Evolutionary conservation across 2,888 invertebrate species (phyloP).

Genomic region (Drosophila melanosoma): DNA sequence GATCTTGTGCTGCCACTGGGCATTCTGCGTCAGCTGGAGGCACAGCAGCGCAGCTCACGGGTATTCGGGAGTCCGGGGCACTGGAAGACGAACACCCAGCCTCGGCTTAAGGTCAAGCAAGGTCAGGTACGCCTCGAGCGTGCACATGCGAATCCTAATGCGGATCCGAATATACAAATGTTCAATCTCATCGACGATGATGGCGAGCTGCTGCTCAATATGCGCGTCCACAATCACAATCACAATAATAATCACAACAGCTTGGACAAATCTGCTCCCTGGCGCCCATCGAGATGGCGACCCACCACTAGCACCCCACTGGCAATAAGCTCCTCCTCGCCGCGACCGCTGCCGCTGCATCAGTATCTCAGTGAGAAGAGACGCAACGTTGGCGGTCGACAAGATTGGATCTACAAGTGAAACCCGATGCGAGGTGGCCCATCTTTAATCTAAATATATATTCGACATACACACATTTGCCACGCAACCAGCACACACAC

Average conservation of each 20-base stretch:
- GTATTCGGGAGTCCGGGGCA: constrained; percentile 6
- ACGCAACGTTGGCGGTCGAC: constrained; percentile 39
- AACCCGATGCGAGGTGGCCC: background rate
- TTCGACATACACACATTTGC: constrained; percentile 1
- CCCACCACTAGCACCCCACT: constrained; percentile 42
- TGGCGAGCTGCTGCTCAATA: constrained; percentile 66
- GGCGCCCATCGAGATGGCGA: constrained; percentile 70
- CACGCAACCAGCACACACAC: constrained; percentile 6
- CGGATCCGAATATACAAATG: constrained; percentile 46
- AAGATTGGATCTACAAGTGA: constrained; percentile 60
- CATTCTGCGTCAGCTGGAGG: constrained; percentile 65
- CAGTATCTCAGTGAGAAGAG: constrained; percentile 62
- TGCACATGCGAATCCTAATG: constrained; percentile 17
- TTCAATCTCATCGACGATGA: constrained; percentile 74
- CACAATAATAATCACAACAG: constrained; percentile 7
- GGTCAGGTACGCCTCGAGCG: constrained; percentile 65
- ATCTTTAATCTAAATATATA: constrained; percentile 12
- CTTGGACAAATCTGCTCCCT: constrained; percentile 33
- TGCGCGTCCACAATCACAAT: constrained; percentile 62
- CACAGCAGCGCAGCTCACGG: constrained; percentile 60
- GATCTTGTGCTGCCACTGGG: constrained; percentile 64
- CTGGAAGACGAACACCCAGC: constrained; percentile 14
- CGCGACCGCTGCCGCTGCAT: constrained; percentile 67
- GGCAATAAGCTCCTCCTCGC: constrained; percentile 54
- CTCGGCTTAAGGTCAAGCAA: constrained; percentile 36